phyloP scores from a whole-genome alignment of 2,888 invertebrate species.

The Tinea semifulvella region DNA sequence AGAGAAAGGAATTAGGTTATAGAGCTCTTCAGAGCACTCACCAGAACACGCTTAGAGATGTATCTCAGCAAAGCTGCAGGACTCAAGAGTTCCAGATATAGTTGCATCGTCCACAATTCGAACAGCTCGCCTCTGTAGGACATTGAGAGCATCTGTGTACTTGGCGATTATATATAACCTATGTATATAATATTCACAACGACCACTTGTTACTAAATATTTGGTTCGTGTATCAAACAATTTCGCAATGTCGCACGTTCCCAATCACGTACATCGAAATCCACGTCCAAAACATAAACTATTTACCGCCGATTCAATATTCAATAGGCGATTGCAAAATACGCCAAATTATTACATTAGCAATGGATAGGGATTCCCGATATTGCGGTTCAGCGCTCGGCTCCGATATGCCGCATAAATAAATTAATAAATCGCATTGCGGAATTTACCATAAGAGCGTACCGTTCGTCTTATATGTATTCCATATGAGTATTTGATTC shows the following conservation, averaged over 20 bases:
- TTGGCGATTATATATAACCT: no score
- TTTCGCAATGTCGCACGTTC: conserved; percentile 51
- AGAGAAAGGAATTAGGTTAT: no score
- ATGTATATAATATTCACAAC: conserved; percentile 38
- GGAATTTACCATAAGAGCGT: conserved; percentile 64
- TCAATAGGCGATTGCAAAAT: conserved; percentile 66
- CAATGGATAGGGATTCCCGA: conserved; percentile 64
- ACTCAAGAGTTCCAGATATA: no score
- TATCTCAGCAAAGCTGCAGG: no score
- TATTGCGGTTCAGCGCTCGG: conserved; percentile 64
- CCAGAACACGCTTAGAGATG: no score
- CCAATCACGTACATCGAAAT: conserved; percentile 61
- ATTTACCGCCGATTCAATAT: conserved; percentile 64
- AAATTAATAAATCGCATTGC: conserved; percentile 68
- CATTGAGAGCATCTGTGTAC: no score
- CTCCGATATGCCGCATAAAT: conserved; percentile 64
- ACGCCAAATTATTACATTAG: conserved; percentile 68
- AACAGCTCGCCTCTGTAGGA: no score
- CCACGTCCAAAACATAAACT: conserved; percentile 62
- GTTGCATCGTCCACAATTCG: no score
- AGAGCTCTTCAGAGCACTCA: no score
- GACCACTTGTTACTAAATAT: conserved; percentile 52
- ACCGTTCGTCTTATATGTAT: conserved; percentile 63
- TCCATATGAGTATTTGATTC: conserved; percentile 66
- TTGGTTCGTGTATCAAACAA: conserved; percentile 50